phyloP scores from a whole-genome alignment of 1,140 invertebrate species.

The Drosophila ohnishii region DNA sequence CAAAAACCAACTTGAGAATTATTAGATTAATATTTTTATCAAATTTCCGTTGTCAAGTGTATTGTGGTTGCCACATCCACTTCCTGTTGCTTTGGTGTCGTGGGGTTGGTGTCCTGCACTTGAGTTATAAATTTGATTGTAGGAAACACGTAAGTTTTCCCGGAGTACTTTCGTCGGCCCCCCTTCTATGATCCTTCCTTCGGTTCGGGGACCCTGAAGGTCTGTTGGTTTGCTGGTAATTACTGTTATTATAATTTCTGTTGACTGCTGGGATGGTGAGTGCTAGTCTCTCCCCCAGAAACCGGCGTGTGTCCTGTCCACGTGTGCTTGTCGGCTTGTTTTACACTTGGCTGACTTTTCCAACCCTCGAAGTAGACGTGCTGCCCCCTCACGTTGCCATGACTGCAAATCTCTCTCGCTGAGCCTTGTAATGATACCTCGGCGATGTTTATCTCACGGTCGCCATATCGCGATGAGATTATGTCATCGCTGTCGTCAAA shows the following conservation, averaged over 20 bases:
- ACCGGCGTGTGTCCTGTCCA: conserved; percentile 55
- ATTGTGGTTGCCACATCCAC: conserved; percentile 32
- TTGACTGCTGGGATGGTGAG: conserved; percentile 61
- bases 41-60: conserved; percentile 1
- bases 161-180: background rate
- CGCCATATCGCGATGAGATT: conserved; percentile 51
- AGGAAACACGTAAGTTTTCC: conserved; percentile 64
- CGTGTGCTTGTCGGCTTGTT: conserved; percentile 65
- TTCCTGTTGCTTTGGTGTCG: conserved; percentile 20
- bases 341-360: conserved; percentile 61
- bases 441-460: conserved; percentile 65
- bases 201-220: conserved; percentile 7
- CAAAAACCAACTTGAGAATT: background rate
- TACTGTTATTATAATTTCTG: conserved; percentile 81
- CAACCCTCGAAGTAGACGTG: conserved; percentile 27
- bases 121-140: conserved; percentile 73
- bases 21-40: background rate
- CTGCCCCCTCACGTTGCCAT: conserved; percentile 48
- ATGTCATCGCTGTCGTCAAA: conserved; percentile 58
- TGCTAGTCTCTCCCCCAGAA: conserved; percentile 8
- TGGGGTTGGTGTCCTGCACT: conserved; percentile 60
- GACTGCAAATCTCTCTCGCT: conserved; percentile 53
- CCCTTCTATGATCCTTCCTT: background rate
- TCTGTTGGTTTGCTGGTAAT: conserved; percentile 61
- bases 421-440: conserved; percentile 62